A percentile compares a stretch with the other conserved stretches of the same genome.
phyloP scores from a whole-genome alignment of 2,888 invertebrate species.

The Cephus sareptanus region DNA sequence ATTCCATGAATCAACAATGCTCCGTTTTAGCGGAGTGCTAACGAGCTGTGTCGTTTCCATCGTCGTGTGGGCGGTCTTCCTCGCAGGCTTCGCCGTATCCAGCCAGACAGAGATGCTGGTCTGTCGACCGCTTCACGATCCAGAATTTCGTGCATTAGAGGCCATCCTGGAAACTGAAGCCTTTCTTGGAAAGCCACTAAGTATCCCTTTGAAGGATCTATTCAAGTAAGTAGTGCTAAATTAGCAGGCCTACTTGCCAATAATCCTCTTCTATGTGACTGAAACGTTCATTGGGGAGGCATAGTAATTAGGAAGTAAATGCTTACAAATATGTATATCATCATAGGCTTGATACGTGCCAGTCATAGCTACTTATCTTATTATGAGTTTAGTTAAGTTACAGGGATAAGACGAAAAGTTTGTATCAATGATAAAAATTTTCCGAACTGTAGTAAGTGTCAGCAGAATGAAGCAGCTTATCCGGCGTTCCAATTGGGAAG shows the following conservation, averaged over 20 bases:
- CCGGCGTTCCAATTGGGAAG: conserved; percentile 78
- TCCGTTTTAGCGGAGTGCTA: conserved; percentile 67
- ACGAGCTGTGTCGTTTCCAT: conserved; percentile 72
- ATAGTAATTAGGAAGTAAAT: not conserved
- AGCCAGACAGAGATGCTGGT: conserved; percentile 77
- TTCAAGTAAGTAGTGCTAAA: conserved; percentile 63
- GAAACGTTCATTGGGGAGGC: not conserved
- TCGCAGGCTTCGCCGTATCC: conserved; percentile 71
- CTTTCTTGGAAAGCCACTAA: conserved; percentile 65
- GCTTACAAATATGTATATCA: not conserved
- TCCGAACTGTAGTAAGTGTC: conserved; percentile 72
- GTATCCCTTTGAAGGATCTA: conserved; percentile 69
- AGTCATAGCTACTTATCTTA: not conserved
- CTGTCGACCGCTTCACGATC: conserved; percentile 79
- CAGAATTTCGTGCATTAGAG: conserved; percentile 73
- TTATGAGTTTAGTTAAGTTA: not conserved
- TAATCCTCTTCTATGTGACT: not conserved
- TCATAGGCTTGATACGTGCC: not conserved
- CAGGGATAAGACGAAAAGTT: not conserved
- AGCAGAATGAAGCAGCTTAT: conserved; percentile 79
- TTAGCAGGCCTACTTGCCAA: not conserved
- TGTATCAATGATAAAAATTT: not conserved
- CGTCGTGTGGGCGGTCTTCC: conserved; percentile 72
- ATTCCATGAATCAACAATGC: not conserved
- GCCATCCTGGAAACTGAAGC: conserved; percentile 71